phyloP scores from a whole-genome alignment of 1,140 invertebrate genomes.

The Papilio machaon region DNA sequence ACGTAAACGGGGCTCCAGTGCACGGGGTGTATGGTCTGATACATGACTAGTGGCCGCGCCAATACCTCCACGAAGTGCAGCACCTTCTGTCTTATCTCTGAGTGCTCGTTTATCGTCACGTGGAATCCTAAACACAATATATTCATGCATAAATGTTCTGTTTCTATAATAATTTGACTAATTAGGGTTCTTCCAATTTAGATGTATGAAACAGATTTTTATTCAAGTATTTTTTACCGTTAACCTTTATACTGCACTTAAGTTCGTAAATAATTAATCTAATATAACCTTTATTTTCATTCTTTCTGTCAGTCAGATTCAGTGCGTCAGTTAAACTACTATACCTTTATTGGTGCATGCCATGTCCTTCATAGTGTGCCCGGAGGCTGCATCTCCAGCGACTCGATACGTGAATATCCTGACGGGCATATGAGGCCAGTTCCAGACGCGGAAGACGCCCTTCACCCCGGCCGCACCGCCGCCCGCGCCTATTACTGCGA shows the following conservation, averaged over 20 bases:
- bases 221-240: too few species aligned
- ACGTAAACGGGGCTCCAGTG: conserved; percentile 96
- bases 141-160: not conserved
- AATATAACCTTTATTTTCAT: too few species aligned
- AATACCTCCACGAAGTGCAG: conserved; percentile 96
- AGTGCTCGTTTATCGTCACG: conserved; percentile 90
- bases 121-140: conserved; percentile 86
- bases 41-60: conserved; percentile 95
- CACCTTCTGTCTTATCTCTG: conserved; percentile 94
- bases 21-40: conserved; percentile 93
- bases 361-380: conserved; percentile 90
- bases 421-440: conserved; percentile 95
- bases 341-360: conserved; percentile 98
- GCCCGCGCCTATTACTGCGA: conserved; percentile 97
- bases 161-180: conserved; percentile 1
- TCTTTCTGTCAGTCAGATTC: too few species aligned
- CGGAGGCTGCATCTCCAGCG: conserved; percentile 94
- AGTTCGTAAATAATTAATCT: too few species aligned
- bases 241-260: too few species aligned
- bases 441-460: conserved; percentile 90
- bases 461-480: conserved; percentile 89
- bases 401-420: conserved; percentile 98
- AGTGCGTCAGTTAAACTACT: too few species aligned
- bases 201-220: too few species aligned
- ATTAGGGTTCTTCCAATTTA: too few species aligned